phyloP scores from a whole-genome alignment of 1,140 invertebrate species.

The Orchestia grillus region DNA sequence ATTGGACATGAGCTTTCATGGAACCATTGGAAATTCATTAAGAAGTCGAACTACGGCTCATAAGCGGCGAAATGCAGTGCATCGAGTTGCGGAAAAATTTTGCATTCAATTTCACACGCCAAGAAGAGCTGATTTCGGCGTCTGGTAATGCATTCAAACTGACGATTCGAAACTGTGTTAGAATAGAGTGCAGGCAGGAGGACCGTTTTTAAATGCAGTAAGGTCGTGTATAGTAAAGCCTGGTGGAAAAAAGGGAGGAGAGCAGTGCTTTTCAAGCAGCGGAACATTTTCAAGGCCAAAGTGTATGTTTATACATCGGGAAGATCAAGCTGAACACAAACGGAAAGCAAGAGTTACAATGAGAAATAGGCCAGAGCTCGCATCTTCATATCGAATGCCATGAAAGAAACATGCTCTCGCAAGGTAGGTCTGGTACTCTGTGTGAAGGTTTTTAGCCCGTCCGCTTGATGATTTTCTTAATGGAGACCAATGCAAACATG shows the following conservation, averaged over 20 bases:
- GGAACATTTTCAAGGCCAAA: neutral
- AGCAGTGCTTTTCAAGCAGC: neutral
- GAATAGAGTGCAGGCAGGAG: neutral
- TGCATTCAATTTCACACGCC: neutral
- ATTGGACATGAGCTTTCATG: neutral
- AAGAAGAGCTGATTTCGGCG: neutral
- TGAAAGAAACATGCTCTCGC: neutral
- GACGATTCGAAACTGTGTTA: neutral
- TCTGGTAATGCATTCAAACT: neutral
- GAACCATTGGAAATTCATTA: neutral
- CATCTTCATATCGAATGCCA: neutral
- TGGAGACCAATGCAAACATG: neutral
- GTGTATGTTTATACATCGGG: neutral
- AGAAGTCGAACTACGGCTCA: neutral
- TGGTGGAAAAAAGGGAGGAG: neutral
- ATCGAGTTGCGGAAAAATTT: neutral
- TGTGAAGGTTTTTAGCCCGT: too few relatives aligned
- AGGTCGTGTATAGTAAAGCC: neutral
- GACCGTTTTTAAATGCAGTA: neutral
- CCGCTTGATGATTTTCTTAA: too few relatives aligned
- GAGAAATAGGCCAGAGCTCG: neutral
- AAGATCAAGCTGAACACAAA: neutral
- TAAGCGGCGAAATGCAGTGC: neutral
- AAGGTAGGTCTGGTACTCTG: neutral
- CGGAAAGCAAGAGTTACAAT: neutral